Evolutionary conservation across 2,113 vertebrate species (phyloP), one percentile per base, ranked within the genome.

Genomic region (Pogona vitticeps): DNA sequence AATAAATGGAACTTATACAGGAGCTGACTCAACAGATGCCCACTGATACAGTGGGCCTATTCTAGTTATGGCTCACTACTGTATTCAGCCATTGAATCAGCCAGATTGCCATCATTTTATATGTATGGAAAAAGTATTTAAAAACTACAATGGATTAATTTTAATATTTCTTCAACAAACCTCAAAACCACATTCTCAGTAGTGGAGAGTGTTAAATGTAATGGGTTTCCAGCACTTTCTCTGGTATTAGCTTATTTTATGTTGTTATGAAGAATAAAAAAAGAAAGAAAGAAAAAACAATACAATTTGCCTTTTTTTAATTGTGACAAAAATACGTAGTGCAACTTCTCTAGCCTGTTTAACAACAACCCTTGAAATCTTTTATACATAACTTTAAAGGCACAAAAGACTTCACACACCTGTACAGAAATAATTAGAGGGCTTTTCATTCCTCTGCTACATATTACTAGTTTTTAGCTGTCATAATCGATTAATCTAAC

Each of bases 371-470:
- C 75, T 95, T 88, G 33, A 93, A 93, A 91, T 96, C 46, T 97
- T 97, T 97, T 97, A 96, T 97, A 96, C 93, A 94, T 96, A 96
- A 95, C 95, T 96, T 92, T 95, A 96, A 97, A 96, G 96, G 96
- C 97, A 97, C 97, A 97, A 97, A 96, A 96, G 93, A 96, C 86
- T 92, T 96, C 90, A 93, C 91, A 88, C 77, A 52, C 8, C 9
- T 68, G 76, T 82, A 76, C 59, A 81, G 52, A 75, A 91, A 76
- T 52, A 92, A 87, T 87, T 89, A 65, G 95, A 95, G 96, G 95
- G 92, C 72, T 92, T 95, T 96, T 97, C 87, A 91, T 95, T 95
- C 96, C 95, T 96, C 95, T 94, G 90, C 93, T 90, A 93, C 93
- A 96, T 93, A 94, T 95, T 95, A 96, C 94, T 96, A 96, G 96